phyloP scores from a whole-genome alignment of 2,113 vertebrate genomes.

The Ciconia boyciana region DNA sequence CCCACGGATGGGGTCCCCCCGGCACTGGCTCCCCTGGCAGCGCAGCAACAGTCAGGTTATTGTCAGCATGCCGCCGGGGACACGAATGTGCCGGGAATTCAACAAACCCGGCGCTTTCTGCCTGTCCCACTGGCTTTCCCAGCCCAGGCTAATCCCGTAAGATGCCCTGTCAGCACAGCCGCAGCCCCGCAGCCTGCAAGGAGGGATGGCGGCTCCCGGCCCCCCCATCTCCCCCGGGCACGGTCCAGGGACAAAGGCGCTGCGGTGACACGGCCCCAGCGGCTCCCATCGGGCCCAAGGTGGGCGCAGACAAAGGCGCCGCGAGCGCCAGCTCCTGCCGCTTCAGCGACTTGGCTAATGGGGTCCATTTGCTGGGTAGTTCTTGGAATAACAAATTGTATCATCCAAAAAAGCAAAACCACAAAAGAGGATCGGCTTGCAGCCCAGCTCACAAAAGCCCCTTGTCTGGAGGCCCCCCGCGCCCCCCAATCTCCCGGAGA shows the following conservation, averaged over 20 bases:
- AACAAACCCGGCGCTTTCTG: background rate
- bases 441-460: slow-evolving; percentile 29
- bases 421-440: slow-evolving; percentile 29
- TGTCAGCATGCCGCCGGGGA: background rate
- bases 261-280: background rate
- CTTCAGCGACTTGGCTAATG: background rate
- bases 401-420: slow-evolving; percentile 66
- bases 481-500: background rate
- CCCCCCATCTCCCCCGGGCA: background rate
- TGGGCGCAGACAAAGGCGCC: background rate
- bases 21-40: background rate
- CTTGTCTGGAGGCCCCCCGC: slow-evolving; percentile 18
- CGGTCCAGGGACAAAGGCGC: background rate
- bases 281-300: background rate
- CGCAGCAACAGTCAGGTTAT: background rate
- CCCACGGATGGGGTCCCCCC: background rate
- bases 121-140: background rate
- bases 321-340: background rate
- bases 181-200: background rate
- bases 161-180: background rate
- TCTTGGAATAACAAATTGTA: slow-evolving; percentile 65
- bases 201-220: background rate
- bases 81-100: background rate
- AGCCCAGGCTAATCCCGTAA: background rate
- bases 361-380: slow-evolving; percentile 36